phyloP scores from a whole-genome alignment of 1,140 invertebrate species.

The Dreissena polymorpha region DNA sequence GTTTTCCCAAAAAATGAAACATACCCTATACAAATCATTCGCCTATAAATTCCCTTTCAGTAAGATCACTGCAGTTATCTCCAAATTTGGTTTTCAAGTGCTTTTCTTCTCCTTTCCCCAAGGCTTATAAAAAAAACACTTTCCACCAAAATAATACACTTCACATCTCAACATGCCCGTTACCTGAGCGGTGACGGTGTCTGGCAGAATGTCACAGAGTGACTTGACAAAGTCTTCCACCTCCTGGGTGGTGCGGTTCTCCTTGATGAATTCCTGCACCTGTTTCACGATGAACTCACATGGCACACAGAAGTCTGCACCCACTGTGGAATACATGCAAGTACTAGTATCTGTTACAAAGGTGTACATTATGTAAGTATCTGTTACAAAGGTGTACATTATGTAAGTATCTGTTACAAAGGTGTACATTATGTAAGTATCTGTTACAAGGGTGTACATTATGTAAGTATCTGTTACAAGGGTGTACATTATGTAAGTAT shows the following conservation, averaged over 20 bases:
- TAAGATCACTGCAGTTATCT: no score
- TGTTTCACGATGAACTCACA: constrained; percentile 13
- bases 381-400: not conserved
- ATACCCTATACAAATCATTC: no score
- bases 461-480: not conserved
- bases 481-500: not conserved
- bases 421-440: not conserved
- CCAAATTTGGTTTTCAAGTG: no score
- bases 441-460: not conserved
- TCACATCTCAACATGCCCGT: no score
- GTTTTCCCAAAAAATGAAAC: no score
- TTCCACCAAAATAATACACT: no score
- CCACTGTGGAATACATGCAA: not conserved
- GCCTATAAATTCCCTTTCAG: no score
- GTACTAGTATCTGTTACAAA: no score
- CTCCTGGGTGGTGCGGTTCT: constrained; percentile 21
- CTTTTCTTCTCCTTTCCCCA: no score
- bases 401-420: no score
- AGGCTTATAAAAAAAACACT: no score
- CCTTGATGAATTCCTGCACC: constrained; percentile 13
- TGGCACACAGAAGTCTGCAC: not conserved
- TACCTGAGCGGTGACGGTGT: constrained; percentile 35
- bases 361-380: not conserved
- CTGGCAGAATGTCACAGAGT: constrained; percentile 17
- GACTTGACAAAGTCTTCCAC: not conserved